A percentile compares a stretch with the other conserved stretches of the same genome.
These are phyloP conservation scores for Nomada flava DNA, from an alignment of 2,888 invertebrate genomes.

Conservation along the genomic window DNA sequence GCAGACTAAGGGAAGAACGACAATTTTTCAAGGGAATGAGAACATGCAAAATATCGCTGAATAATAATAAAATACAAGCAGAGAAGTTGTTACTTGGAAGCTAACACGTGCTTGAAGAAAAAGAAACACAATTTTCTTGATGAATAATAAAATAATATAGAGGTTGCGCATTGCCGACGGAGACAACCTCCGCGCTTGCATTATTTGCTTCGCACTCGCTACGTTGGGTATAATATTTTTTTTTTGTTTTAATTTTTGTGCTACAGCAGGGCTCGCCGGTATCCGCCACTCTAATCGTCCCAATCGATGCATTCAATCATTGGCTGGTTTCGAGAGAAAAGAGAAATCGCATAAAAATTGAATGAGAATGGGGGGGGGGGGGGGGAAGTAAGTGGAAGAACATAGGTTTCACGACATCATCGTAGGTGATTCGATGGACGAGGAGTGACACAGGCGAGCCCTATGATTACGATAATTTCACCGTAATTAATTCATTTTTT, in stretches of 20 bases:
- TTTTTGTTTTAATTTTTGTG: slow-evolving; percentile 71
- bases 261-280: slow-evolving; percentile 51
- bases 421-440: slow-evolving; percentile 15
- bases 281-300: slow-evolving; percentile 31
- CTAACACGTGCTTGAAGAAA: slow-evolving; percentile 72
- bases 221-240: slow-evolving; percentile 67
- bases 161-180: slow-evolving; percentile 77
- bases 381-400: not conserved
- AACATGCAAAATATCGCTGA: slow-evolving; percentile 35
- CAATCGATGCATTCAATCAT: slow-evolving; percentile 18
- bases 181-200: slow-evolving; percentile 80
- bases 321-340: not conserved
- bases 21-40: slow-evolving; percentile 33
- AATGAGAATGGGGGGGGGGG: not conserved
- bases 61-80: slow-evolving; percentile 61
- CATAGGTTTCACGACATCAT: slow-evolving; percentile 15
- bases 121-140: slow-evolving; percentile 68
- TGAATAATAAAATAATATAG: slow-evolving; percentile 68
- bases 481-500: slow-evolving; percentile 78
- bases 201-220: slow-evolving; percentile 78
- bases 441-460: slow-evolving; percentile 60
- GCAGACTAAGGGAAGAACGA: slow-evolving; percentile 34
- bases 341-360: no score
- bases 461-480: slow-evolving; percentile 78
- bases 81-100: slow-evolving; percentile 69